Percentiles rank a stretch among this genome's conserved stretches.
Evolutionary conservation across 2,888 invertebrate genomes (phyloP).

Genomic region (Leistus spinibarbis): DNA sequence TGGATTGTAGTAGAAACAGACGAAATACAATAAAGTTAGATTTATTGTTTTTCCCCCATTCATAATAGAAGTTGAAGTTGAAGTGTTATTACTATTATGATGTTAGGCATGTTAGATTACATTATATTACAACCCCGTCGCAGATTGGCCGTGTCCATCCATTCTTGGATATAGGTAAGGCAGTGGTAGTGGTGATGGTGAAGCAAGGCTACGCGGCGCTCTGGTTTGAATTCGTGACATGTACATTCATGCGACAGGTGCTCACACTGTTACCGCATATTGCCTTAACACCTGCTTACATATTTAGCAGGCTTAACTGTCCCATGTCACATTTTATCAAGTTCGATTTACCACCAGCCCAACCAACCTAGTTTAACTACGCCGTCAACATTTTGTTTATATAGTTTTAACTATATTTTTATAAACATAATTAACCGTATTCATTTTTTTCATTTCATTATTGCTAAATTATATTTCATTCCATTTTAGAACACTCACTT

Average conservation of each 20-base stretch:
- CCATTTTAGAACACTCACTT: too few relatives aligned
- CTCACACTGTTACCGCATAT: conserved; percentile 3
- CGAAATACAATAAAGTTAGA: too few relatives aligned
- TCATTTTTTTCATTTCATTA: too few relatives aligned
- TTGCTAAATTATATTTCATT: too few relatives aligned
- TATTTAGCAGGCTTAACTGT: conserved; percentile 38
- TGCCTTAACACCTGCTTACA: conserved; percentile 29
- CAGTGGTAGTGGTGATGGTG: not conserved
- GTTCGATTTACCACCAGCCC: conserved; percentile 29
- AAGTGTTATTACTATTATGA: too few relatives aligned
- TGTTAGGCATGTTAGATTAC: too few relatives aligned
- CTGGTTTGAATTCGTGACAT: conserved; percentile 1
- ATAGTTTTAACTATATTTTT: too few relatives aligned
- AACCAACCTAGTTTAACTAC: not conserved
- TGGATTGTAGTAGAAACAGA: too few relatives aligned
- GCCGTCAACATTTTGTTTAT: too few relatives aligned
- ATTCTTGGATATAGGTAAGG: not conserved
- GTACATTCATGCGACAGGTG: conserved; percentile 10
- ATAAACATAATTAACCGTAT: too few relatives aligned
- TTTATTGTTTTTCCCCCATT: too few relatives aligned
- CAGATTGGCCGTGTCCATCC: not conserved
- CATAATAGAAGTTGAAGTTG: too few relatives aligned
- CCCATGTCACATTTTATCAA: conserved; percentile 34
- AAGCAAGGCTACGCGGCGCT: not conserved
- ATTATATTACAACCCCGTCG: not conserved